Percentiles rank a stretch among this genome's conserved stretches.
Conservation (phyloP, 2,113 vertebrate species). For the Colinus virginianus region DNA sequence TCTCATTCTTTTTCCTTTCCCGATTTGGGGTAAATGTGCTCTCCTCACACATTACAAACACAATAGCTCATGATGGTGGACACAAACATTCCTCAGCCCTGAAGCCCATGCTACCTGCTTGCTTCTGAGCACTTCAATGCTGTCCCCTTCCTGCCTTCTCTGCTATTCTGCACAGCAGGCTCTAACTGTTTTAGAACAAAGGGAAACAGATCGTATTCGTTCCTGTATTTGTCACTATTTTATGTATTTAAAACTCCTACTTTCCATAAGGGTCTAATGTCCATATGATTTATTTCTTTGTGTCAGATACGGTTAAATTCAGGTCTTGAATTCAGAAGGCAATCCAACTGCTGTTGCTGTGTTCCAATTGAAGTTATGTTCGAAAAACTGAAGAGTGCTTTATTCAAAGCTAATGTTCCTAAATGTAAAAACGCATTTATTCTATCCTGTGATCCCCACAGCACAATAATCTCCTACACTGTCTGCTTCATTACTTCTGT, state of each 20-base stretch:
- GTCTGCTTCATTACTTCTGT: background rate
- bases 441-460: background rate
- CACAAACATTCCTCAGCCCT: background rate
- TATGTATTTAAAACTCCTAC: background rate
- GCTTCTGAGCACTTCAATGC: background rate
- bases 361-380: background rate
- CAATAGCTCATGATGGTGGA: accelerated
- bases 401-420: background rate
- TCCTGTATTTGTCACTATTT: background rate
- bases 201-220: background rate
- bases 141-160: background rate
- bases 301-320: background rate
- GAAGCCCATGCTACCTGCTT: background rate
- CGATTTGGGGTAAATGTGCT: background rate
- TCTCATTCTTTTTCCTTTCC: background rate
- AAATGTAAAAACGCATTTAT: background rate
- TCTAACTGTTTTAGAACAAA: background rate
- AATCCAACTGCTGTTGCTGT: background rate
- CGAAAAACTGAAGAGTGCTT: background rate
- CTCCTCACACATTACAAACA: background rate
- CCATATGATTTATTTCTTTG: background rate
- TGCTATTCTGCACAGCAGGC: background rate
- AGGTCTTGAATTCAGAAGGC: background rate
- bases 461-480: background rate
- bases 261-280: background rate